These are phyloP conservation scores for Colistium nudipinnis DNA, from an alignment of 2,113 vertebrate genomes.

Conservation along the genomic window DNA sequence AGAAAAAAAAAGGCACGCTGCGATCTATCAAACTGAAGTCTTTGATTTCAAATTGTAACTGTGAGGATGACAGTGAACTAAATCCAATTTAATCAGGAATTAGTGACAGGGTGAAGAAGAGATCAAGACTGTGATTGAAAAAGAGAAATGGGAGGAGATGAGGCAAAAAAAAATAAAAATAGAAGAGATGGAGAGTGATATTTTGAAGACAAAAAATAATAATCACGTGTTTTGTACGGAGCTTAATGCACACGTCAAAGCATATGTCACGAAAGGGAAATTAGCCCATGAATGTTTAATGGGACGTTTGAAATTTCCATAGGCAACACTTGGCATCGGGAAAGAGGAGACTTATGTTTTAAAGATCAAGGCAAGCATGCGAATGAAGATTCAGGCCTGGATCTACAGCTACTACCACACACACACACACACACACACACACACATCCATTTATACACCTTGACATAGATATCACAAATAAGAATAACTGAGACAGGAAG, in stretches of 20 bases:
- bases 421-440: too few relatives aligned
- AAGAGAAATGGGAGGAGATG: neutral
- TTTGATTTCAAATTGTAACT: slow-evolving; percentile 1
- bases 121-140: neutral
- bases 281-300: slow-evolving; percentile 76
- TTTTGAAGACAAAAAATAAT: slow-evolving; percentile 48
- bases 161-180: neutral
- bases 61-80: neutral
- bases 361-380: slow-evolving; percentile 41
- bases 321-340: slow-evolving; percentile 43
- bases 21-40: slow-evolving; percentile 10
- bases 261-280: slow-evolving; percentile 74
- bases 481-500: neutral
- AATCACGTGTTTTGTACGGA: slow-evolving; percentile 59
- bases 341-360: slow-evolving; percentile 63
- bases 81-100: slow-evolving; percentile 15
- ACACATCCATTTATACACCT: slow-evolving; percentile 21
- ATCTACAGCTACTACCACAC: neutral
- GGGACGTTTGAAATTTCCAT: slow-evolving; percentile 66
- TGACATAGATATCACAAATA: slow-evolving; percentile 9
- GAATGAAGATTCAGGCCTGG: slow-evolving; percentile 16
- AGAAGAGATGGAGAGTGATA: neutral
- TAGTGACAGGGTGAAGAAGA: neutral
- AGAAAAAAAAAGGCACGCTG: neutral
- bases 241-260: slow-evolving; percentile 70